A percentile compares a stretch with the other conserved stretches of the same genome.
Evolutionary conservation across 2,888 invertebrate species (phyloP).

Genomic region (Microctonus brassicae): DNA sequence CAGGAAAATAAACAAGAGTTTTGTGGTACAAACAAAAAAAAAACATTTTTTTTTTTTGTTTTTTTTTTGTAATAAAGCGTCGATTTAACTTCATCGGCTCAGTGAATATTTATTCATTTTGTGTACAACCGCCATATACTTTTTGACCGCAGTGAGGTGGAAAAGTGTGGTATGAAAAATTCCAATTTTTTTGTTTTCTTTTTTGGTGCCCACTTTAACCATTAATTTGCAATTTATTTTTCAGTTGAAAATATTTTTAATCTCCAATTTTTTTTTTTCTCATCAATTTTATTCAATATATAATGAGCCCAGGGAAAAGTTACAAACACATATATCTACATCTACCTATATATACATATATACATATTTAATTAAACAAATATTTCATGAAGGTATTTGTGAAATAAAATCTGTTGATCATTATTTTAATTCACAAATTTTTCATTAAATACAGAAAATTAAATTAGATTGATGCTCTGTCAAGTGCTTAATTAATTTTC

Average conservation of each 20-base stretch:
- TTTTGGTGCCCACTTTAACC: neutral
- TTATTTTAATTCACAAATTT: neutral
- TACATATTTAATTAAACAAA: neutral
- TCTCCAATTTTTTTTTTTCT: neutral
- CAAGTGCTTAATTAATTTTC: slow-evolving; percentile 6
- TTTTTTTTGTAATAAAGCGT: slow-evolving; percentile 38
- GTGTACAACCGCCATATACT: slow-evolving; percentile 40
- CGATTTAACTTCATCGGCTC: slow-evolving; percentile 33
- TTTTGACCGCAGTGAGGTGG: slow-evolving; percentile 38
- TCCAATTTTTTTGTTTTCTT: slow-evolving; percentile 32
- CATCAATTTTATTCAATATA: neutral
- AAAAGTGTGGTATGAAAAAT: slow-evolving; percentile 41
- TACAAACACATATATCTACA: neutral
- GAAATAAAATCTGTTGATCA: neutral
- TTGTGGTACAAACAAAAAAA: neutral
- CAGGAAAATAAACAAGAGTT: slow-evolving; percentile 53
- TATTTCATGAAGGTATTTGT: neutral
- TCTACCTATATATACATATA: neutral
- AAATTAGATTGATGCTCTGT: neutral
- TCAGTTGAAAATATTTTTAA: neutral
- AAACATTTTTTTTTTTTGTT: no score
- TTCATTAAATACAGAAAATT: neutral
- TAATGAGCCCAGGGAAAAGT: neutral
- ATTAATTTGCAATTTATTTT: neutral
- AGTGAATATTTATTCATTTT: slow-evolving; percentile 49